Evolutionary conservation across 37 sponge, comb jelly and placozoan species (phyloP), one percentile per base, ranked within the genome.

Genomic region (Diacarnus erythraeanus): DNA sequence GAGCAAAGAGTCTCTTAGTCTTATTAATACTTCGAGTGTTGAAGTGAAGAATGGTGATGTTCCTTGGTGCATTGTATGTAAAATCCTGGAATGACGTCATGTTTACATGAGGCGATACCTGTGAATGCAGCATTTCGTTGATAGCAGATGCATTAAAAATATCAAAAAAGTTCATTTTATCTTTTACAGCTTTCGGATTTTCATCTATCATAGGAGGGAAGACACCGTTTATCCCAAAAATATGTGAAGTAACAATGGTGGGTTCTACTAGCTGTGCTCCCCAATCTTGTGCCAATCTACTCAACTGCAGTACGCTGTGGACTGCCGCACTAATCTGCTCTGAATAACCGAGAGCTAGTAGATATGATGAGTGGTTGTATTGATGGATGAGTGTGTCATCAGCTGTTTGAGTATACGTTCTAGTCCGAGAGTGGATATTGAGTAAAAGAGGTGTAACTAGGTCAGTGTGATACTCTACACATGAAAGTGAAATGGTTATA

Each of bases 251-350:
- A 21, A 75, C 60, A 27, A 80, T 39, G 20, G 78, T 38, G 44
- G 87, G 81, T 21, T 86, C 87, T 0, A 80, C 81, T 3, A 86
- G 42, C 23, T 64, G 26, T 12, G 64, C 66, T 9, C 39, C 57
- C 80, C 80, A 86, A 69, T 86, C 87, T 3, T 66, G 44, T 20
- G 87, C 87, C 33, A 86, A 56, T 3, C 68, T 38, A 20, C 75
- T 38, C 42, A 86, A 54, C 38, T 74, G 63, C 2, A 86, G 34
- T 22, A 86, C 30, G 21, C 63, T 64, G 33, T 68, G 74, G 3
- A 74, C 56, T 9, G 87, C 87, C 38, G 81, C 68, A 41, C 39
- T 75, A 22, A 86, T 51, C 40, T 86, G 87, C 30, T 86, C 87
- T 3, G 75, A 67, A 56, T 80, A 86, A 30, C 81, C 63, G 26